phyloP scores from a whole-genome alignment of 2,113 vertebrate genomes.

The Propithecus coquereli region DNA sequence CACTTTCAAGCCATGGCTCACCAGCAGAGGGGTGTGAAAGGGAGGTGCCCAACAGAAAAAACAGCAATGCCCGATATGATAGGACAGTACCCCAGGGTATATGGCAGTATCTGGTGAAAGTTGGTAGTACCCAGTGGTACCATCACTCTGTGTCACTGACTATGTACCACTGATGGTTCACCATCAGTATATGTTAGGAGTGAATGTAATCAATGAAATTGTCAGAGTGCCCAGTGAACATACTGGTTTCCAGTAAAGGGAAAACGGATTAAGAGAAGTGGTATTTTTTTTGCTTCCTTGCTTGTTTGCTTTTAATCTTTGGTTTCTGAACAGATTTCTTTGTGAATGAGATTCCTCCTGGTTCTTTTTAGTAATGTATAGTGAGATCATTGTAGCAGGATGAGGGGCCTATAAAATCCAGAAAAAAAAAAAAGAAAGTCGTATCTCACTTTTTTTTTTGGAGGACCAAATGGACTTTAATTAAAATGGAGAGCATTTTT shows the following conservation, averaged over 20 bases:
- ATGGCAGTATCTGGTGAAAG: neutral
- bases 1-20: neutral
- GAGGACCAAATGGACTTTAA: neutral
- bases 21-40: neutral
- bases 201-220: neutral
- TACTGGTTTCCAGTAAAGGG: neutral
- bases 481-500: constrained; percentile 5
- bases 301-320: neutral
- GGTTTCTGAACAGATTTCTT: neutral
- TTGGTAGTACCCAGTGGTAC: neutral
- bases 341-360: neutral
- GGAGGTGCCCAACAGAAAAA: neutral
- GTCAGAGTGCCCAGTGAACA: neutral
- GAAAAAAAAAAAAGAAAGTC: neutral
- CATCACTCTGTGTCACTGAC: too few relatives aligned
- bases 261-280: neutral
- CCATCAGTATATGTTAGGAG: neutral
- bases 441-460: neutral
- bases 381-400: neutral
- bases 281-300: neutral
- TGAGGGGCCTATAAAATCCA: neutral
- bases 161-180: neutral
- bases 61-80: neutral
- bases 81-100: fast-evolving
- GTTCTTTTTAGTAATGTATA: neutral